Evolutionary conservation across 1,140 invertebrate genomes (phyloP), one percentile per base, ranked within the genome.

Genomic region (Rhyacophila brunnea): DNA sequence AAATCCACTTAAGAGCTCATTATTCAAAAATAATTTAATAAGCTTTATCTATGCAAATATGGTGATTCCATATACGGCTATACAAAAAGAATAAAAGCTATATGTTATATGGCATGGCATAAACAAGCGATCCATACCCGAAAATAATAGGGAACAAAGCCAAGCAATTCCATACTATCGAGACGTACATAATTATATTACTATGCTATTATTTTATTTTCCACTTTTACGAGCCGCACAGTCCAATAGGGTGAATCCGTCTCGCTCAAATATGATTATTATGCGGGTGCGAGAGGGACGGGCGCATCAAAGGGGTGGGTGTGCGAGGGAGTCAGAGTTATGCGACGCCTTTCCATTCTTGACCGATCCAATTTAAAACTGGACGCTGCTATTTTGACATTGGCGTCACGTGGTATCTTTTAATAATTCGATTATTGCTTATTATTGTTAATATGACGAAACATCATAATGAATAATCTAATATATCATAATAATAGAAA

Each of bases 341-440:
- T 45, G 51, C 51, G 32, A 55, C 32, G 43, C 32, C 52, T 46
- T 52, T 55, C 50, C 42, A 43, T 46, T 55, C 52, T 55, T 55
- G 52, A 55, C 52, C 52, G 52, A 18, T 46, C 52, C 52, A 45
- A 45, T 55, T 55, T 46, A 36, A 55, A 46, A 55, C 52, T 55
- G 52, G 52, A 55, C 52, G 23, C 23, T 28, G 23, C 23, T 28
- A 28, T 28, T 28, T 28, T 28, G 3, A 9, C 4, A 28, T 3
- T 28, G 23, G 23, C 23, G 23, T 28, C 23, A 9, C 9, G 23
- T 28, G 23, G 23, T 9, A n/a, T n/a, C n/a, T n/a, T n/a, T 28
- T 28, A 28, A 28, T 28, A 28, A 5, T 28, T 28, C n/a, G n/a
- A n/a, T n/a, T n/a, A n/a, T n/a, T n/a, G n/a, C n/a, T n/a, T n/a